A percentile compares a stretch with the other conserved stretches of the same genome.
phyloP scores from a whole-genome alignment of 1,140 invertebrate species.

The Brachionus koreanus region DNA sequence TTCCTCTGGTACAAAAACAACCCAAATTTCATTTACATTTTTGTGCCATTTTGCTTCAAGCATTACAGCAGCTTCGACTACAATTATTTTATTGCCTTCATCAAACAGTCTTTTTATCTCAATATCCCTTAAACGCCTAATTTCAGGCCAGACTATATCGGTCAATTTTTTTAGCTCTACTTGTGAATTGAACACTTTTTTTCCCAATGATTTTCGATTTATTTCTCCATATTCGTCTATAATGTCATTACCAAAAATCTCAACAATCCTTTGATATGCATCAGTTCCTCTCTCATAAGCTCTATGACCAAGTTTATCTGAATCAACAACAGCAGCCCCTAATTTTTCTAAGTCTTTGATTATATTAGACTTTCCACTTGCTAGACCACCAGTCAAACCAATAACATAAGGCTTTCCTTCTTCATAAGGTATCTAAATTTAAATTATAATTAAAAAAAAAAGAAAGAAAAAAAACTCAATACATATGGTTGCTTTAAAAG shows the following conservation, averaged over 20 bases:
- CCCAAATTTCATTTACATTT: constrained; percentile 42
- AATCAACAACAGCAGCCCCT: constrained; percentile 79
- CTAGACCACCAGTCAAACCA: constrained; percentile 89
- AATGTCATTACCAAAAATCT: constrained; percentile 71
- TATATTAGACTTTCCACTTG: constrained; percentile 86
- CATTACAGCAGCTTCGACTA: constrained; percentile 39
- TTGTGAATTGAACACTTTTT: neutral
- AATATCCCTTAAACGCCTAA: neutral
- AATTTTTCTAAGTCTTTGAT: constrained; percentile 62
- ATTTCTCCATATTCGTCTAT: constrained; percentile 54
- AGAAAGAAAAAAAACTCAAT: neutral
- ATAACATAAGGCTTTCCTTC: constrained; percentile 75
- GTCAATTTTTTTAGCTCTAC: constrained; percentile 21
- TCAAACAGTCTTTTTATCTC: neutral
- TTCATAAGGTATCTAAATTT: constrained; percentile 57
- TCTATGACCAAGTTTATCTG: constrained; percentile 83
- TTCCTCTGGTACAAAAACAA: constrained; percentile 34
- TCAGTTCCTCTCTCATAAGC: constrained; percentile 74
- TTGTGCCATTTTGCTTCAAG: constrained; percentile 33
- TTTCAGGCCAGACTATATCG: constrained; percentile 44
- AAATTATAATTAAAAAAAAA: neutral
- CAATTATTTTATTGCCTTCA: constrained; percentile 28
- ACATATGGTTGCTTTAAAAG: constrained; percentile 53
- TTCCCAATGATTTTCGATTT: constrained; percentile 34
- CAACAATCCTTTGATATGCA: constrained; percentile 70